Conservation (phyloP, 2,797 vertebrate genomes). For the Melopsittacus undulatus region DNA sequence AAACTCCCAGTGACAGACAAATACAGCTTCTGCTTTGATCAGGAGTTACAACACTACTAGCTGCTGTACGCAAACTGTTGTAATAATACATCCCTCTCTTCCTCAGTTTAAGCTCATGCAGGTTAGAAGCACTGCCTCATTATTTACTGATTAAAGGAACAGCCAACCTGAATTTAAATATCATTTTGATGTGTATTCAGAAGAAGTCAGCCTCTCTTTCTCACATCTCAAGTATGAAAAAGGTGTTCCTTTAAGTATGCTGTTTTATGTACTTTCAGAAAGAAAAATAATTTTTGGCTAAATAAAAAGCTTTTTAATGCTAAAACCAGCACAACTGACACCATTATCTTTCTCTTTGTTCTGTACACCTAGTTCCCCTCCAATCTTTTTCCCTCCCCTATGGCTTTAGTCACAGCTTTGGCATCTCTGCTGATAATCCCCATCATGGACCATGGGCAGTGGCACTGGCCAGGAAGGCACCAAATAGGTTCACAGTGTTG, state of each 20-base stretch:
- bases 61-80: neutral
- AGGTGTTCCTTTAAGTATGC: neutral
- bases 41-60: neutral
- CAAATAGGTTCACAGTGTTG: accelerated
- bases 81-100: neutral
- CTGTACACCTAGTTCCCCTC: neutral
- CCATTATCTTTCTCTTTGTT: neutral
- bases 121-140: neutral
- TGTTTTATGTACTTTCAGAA: neutral
- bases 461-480: neutral
- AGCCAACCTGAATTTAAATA: neutral
- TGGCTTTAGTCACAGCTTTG: neutral
- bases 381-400: neutral
- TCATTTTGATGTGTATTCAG: neutral
- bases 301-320: neutral
- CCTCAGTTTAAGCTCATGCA: neutral
- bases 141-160: slow-evolving; percentile 18
- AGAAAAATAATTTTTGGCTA: neutral
- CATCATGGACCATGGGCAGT: accelerated
- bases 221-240: neutral
- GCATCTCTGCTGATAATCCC: neutral
- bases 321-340: neutral
- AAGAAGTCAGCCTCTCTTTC: neutral
- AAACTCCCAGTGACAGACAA: slow-evolving; percentile 1
- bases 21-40: slow-evolving; percentile 52